Evolutionary conservation across 2,888 invertebrate genomes (phyloP).

Genomic region (Oeneis ivallda): DNA sequence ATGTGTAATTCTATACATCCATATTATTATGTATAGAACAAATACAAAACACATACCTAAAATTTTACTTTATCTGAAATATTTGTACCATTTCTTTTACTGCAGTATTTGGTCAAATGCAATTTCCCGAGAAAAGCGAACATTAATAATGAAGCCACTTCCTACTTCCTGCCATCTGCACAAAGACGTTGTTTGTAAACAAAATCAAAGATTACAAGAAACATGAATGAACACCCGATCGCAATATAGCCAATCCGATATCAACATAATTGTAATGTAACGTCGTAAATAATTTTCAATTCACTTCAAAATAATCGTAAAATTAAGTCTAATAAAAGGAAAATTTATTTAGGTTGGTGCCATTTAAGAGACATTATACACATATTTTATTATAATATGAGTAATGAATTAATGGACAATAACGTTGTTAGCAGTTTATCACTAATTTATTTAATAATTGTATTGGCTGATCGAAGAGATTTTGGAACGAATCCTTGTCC

Average conservation of each 20-base stretch:
- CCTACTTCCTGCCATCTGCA: conserved; percentile 53
- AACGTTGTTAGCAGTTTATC: neutral
- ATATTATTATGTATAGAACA: too few relatives aligned
- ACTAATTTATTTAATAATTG: neutral
- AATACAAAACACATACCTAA: too few relatives aligned
- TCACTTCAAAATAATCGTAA: conserved; percentile 2
- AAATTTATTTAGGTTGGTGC: neutral
- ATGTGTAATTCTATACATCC: too few relatives aligned
- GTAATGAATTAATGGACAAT: neutral
- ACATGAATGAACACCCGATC: conserved; percentile 24
- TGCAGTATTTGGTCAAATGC: conserved; percentile 48
- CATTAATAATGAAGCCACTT: conserved; percentile 60
- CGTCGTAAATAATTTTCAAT: neutral
- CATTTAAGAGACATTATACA: neutral
- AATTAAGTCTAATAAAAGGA: conserved; percentile 1
- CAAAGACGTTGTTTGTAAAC: conserved; percentile 61
- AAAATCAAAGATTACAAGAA: conserved; percentile 46
- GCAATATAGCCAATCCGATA: neutral
- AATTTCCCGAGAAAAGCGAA: conserved; percentile 54
- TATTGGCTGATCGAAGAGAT: too few relatives aligned
- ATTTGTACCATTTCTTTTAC: conserved; percentile 30
- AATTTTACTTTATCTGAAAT: neutral
- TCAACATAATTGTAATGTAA: neutral
- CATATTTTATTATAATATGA: neutral
- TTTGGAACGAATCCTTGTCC: neutral